Conservation (phyloP, 2,113 vertebrate genomes). For the Archilochus colubris region DNA sequence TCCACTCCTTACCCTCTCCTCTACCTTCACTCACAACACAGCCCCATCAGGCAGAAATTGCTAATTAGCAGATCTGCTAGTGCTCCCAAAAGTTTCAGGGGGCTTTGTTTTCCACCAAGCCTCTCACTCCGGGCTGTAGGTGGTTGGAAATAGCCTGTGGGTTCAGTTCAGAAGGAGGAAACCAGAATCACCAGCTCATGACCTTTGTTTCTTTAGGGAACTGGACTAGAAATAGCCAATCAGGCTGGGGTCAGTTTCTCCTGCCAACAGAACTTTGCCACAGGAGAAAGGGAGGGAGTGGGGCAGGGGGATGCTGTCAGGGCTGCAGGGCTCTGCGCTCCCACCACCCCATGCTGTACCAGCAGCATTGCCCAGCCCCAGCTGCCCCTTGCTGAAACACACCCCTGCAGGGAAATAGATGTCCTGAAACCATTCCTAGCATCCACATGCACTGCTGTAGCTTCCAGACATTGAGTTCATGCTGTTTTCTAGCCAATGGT, state of each 20-base stretch:
- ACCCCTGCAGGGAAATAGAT: background rate
- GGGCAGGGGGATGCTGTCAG: background rate
- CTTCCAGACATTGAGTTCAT: background rate
- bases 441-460: accelerated
- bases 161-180: background rate
- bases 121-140: background rate
- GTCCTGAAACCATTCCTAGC: background rate
- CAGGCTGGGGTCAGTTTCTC: background rate
- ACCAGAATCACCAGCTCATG: background rate
- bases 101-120: background rate
- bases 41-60: background rate
- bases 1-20: background rate
- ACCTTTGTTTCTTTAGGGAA: background rate
- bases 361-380: accelerated
- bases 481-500: background rate
- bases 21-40: accelerated
- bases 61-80: background rate
- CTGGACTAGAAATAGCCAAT: background rate
- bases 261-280: accelerated
- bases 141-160: background rate
- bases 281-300: background rate
- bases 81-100: background rate
- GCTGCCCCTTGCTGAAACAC: background rate
- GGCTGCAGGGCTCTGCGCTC: accelerated
- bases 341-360: accelerated